Base-by-base conservation (phyloP, 2,888 invertebrate genomes). In the Hypomecis punctinalis region DNA sequence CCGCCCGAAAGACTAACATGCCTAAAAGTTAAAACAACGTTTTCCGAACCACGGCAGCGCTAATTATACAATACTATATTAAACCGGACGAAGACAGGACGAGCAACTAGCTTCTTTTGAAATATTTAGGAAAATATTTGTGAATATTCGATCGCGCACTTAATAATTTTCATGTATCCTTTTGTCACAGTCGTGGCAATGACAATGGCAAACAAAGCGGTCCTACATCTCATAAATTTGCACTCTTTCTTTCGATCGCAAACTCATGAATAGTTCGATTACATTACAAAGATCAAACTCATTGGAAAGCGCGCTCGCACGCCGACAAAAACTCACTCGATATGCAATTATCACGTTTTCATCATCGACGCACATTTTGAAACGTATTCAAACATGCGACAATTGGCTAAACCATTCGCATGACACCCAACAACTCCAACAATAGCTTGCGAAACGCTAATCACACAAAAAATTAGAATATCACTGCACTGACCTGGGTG, bases 211-310 rank as follows among this genome's bases (percentile, higher is more conserved):
- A 46, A 46, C 10, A 46, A 3, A 23, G 46, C n/a, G 35, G 0
- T 35, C 5, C 4, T 40, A 23, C 23, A 6, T 23, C 5, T 46
- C 8, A 23, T 23, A 8, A 48, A 35, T 48, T n/a, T 33, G 35
- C 11, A 49, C 48, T 40, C 23, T 57, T 42, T 47, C 33, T 49
- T 46, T 51, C 58, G 45, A 39, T 55, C 36, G 43, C 49, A 13
- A 11, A 37, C 58, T 63, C 75, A 79, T 84, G 79, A 82, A 82
- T 83, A 80, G 80, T 79, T 79, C 80, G 77, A 69, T 69, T 52
- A 63, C 57, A 55, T 76, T 74, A 70, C 70, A 66, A 74, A 75
- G 78, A 81, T 77, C 79, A 72, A 74, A 72, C 75, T 68, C 72
- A 82, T 80, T 83, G 76, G 83, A 83, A 83, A 83, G 83, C 67